Evolutionary conservation across 2,797 vertebrate species (phyloP), one percentile per base, ranked within the genome.

Genomic region (Pogoniulus pusillus): DNA sequence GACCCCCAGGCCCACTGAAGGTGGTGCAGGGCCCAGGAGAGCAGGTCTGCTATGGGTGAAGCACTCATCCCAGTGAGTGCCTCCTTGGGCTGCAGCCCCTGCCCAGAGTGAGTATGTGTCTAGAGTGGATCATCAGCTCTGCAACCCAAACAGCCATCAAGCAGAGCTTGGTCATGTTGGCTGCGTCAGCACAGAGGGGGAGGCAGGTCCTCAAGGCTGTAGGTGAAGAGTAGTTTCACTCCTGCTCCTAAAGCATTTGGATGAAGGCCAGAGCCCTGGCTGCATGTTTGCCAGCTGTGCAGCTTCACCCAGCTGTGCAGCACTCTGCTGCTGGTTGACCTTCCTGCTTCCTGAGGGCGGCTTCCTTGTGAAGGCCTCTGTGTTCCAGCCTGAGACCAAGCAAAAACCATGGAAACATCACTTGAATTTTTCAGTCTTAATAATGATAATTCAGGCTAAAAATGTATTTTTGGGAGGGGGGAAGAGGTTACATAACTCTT

Each of bases 401-500:
- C 79, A 82, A 90, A 85, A 95, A 68, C 89, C 71, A 92, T 92
- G 91, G 92, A 92, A 94, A 93, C 85, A 47, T 79, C 0, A 71
- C 63, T 88, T 91, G 68, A 82, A 65, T 87, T 95, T 87, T 93
- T 93, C 80, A 92, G 74, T 91, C 83, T 95, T 93, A 94, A 89
- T 94, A 92, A 92, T 89, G 78, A 73, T 81, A 77, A 94, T 94
- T 93, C 82, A 89, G 86, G 71, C 82, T 78, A 78, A 84, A 80
- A 43, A 89, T 89, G 43, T 95, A 88, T 87, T 95, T 91, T 79
- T 82, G 79, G 85, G 69, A 63, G 41, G 32, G 27, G n/a, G n/a
- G 22, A 9, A 78, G 54, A 49, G 69, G 79, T 95, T 93, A 85
- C 2, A 1, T 87, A 94, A 93, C 89, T 74, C 69, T 59, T 71